Evolutionary conservation across 2,797 vertebrate genomes (phyloP).

Genomic region (Liparis tanakae): DNA sequence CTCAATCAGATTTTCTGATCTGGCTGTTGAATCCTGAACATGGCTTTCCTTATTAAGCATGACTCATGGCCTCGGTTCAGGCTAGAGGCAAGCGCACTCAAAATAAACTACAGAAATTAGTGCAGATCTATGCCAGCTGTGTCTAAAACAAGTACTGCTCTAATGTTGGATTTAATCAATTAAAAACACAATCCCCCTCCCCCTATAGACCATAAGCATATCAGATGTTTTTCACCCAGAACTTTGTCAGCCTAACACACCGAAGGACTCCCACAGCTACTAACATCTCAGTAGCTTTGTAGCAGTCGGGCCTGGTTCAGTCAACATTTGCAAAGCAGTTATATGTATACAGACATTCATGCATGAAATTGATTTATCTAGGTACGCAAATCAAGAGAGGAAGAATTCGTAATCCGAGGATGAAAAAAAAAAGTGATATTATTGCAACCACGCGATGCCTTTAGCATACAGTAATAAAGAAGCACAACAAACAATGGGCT

Average conservation of each 20-base stretch:
- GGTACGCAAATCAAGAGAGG: neutral
- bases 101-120: slow-evolving; percentile 44
- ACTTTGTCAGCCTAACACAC: neutral
- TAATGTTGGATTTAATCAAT: neutral
- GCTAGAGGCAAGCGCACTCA: slow-evolving; percentile 41
- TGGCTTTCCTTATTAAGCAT: slow-evolving; percentile 60
- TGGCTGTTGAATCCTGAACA: slow-evolving; percentile 44
- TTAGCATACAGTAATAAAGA: neutral
- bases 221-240: neutral
- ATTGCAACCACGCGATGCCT: neutral
- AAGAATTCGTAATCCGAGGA: neutral
- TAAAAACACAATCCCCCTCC: neutral
- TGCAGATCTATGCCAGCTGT: neutral
- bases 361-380: neutral
- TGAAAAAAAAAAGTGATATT: neutral
- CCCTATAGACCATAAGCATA: neutral
- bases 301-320: neutral
- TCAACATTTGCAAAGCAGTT: neutral
- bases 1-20: slow-evolving; percentile 71
- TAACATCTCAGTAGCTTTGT: neutral
- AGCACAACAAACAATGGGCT: neutral
- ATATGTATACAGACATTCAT: neutral
- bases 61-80: slow-evolving; percentile 70
- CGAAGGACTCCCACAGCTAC: neutral
- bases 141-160: neutral